Percentiles rank a stretch among this genome's conserved stretches.
phyloP scores from a whole-genome alignment of 2,797 vertebrate genomes.

The Brotula barbata region DNA sequence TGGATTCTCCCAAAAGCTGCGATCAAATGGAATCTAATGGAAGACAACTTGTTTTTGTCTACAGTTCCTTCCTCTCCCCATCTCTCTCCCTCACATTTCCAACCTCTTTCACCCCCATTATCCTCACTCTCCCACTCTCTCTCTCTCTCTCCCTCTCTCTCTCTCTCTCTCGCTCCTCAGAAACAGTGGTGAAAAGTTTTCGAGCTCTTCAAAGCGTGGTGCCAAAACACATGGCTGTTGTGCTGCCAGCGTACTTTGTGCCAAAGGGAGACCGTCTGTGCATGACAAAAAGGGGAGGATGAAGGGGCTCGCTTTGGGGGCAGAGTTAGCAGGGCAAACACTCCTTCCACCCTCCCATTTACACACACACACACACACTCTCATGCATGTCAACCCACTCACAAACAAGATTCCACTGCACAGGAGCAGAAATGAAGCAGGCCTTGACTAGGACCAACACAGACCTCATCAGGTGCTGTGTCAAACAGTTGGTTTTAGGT shows the following conservation, averaged over 20 bases:
- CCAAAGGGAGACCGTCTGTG: slow-evolving; percentile 75
- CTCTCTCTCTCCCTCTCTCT: slow-evolving; percentile 36
- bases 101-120: slow-evolving; percentile 34
- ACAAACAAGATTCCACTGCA: slow-evolving; percentile 24
- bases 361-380: slow-evolving; percentile 32
- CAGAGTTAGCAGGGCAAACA: slow-evolving; percentile 64
- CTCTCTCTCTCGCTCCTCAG: slow-evolving; percentile 25
- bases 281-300: slow-evolving; percentile 80
- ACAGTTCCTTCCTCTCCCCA: slow-evolving; percentile 48
- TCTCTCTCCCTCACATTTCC: slow-evolving; percentile 48
- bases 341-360: slow-evolving; percentile 46
- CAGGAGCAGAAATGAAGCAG: slow-evolving; percentile 18
- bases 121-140: slow-evolving; percentile 29
- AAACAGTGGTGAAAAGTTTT: slow-evolving; percentile 67
- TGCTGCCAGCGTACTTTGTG: slow-evolving; percentile 73
- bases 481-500: slow-evolving; percentile 24
- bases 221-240: slow-evolving; percentile 77
- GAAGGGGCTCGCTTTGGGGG: slow-evolving; percentile 77
- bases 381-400: slow-evolving; percentile 34
- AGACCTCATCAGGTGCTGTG: slow-evolving; percentile 3
- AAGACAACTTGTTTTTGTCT: slow-evolving; percentile 49
- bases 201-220: slow-evolving; percentile 73
- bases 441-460: neutral
- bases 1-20: slow-evolving; percentile 22
- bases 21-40: slow-evolving; percentile 39